Evolutionary conservation across 2,888 invertebrate species (phyloP).

Genomic region (Nemotelus pantherinus): DNA sequence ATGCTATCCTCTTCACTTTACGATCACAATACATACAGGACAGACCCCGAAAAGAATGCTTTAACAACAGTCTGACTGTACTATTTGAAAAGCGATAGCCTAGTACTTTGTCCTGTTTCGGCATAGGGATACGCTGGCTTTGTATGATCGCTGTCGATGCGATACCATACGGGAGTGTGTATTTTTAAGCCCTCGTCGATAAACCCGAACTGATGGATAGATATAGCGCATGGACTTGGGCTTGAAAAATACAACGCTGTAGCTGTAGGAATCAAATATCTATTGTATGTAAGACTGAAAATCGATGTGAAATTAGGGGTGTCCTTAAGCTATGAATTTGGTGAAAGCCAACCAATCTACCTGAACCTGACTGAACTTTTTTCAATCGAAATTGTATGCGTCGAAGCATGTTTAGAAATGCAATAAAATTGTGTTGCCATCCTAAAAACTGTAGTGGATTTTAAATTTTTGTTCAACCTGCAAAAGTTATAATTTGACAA

Average conservation of each 20-base stretch:
- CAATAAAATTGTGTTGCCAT: neutral
- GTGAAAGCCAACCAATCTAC: conserved; percentile 18
- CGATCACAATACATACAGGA: neutral
- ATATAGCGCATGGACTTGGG: neutral
- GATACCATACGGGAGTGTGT: neutral
- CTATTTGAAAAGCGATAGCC: too few relatives aligned
- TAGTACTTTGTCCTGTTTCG: neutral
- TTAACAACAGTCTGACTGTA: too few relatives aligned
- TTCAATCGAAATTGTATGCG: neutral
- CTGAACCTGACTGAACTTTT: conserved; percentile 23
- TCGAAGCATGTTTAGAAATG: neutral
- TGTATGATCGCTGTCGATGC: neutral
- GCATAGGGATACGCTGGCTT: neutral
- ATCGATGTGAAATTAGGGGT: neutral
- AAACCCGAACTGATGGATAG: too few relatives aligned
- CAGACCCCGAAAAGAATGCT: neutral
- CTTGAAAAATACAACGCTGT: conserved; percentile 2
- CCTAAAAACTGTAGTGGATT: too few relatives aligned
- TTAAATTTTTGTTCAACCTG: too few relatives aligned
- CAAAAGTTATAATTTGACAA: too few relatives aligned
- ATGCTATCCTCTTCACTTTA: neutral
- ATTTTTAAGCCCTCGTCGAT: conserved; percentile 17
- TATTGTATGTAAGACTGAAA: neutral
- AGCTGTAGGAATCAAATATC: conserved; percentile 1
- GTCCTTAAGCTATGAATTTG: neutral